phyloP scores from a whole-genome alignment of 2,888 invertebrate genomes.

The Erebia ligea region DNA sequence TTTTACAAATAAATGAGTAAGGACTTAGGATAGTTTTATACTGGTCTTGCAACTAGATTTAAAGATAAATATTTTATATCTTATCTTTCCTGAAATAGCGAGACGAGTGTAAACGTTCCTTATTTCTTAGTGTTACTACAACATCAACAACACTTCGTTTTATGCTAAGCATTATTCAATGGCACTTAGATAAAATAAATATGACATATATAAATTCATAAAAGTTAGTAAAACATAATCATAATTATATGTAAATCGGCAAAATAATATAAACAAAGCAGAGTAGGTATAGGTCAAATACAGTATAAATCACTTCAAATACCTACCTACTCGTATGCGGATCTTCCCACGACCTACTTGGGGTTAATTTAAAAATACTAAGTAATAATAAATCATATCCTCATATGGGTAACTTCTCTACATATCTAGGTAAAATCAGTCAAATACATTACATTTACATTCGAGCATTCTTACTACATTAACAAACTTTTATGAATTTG shows the following conservation, averaged over 20 bases:
- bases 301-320: background rate
- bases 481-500: slow-evolving; percentile 36
- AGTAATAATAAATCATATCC: too few relatives aligned
- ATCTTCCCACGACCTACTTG: too few relatives aligned
- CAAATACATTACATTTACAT: too few relatives aligned
- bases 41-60: background rate
- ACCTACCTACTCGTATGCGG: too few relatives aligned
- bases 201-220: slow-evolving; percentile 44
- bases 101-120: slow-evolving; percentile 8
- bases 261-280: background rate
- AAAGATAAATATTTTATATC: background rate
- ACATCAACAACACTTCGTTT: slow-evolving; percentile 19
- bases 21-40: background rate
- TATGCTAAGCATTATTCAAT: slow-evolving; percentile 46
- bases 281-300: background rate
- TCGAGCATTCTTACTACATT: background rate
- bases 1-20: background rate
- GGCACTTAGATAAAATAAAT: slow-evolving; percentile 52
- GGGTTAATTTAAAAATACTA: too few relatives aligned
- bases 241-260: background rate
- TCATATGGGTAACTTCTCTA: too few relatives aligned
- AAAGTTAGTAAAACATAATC: slow-evolving; percentile 18
- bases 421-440: too few relatives aligned
- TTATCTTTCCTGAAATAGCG: background rate
- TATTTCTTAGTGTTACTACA: background rate